Evolutionary conservation across 2,797 vertebrate genomes (phyloP), one percentile per base, ranked within the genome.

Genomic region (Calcarius lapponicus): DNA sequence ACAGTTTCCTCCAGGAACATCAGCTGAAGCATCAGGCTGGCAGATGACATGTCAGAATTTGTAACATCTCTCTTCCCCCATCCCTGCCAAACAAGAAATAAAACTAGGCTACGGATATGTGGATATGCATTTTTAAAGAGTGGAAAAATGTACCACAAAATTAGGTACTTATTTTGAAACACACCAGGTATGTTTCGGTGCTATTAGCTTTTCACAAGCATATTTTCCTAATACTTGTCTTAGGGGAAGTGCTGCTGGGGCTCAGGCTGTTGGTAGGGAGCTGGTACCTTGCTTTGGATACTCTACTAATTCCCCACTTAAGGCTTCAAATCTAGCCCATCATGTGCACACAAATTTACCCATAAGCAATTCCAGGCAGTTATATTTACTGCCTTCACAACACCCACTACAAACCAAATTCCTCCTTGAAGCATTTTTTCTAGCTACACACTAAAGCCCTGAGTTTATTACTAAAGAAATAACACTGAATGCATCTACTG

Each of bases 11-110:
- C 17, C 47, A 86, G 56, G 21, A 60, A 76, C 65, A 93, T 45
- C 80, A 88, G 80, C 65, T 70, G 67, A 91, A 73, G 80, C 48
- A 86, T 36, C 81, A 78, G 85, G n/a, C 36, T 47, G 71, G 73
- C 47, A 96, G 86, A 78, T 67, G 57, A 84, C 90, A 64, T 40
- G 76, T 79, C 90, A 93, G 83, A 73, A 80, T 72, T 45, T 43
- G 48, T 76, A 92, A 83, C 3, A 5, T 25, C 74, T 93, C 82
- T 38, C 74, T 85, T 92, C 29, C 57, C 47, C 80, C 19, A 10
- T 14, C 45, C 34, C 42, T 11, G 6, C 26, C 75, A 86, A 86
- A 86, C 76, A 80, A 95, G 85, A 57, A 67, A 71, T 78, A 81
- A 96, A 83, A 67, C 61, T 65, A 31, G 47, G 38, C 5, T 74